Evolutionary conservation across 2,888 invertebrate genomes (phyloP).

Genomic region (Lycophotia porphyrea): DNA sequence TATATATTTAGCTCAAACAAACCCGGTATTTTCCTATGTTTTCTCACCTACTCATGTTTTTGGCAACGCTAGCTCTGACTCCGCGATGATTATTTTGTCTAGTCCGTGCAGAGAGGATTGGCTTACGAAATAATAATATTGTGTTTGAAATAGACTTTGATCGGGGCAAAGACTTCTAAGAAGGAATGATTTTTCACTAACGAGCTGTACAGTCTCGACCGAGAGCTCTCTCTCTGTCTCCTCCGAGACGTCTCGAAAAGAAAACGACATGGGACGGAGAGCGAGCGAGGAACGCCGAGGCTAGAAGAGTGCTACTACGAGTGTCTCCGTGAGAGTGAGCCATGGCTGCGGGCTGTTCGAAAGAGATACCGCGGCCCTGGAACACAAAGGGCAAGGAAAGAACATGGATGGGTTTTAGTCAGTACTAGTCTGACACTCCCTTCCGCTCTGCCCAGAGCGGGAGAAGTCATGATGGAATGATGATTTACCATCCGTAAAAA

Average conservation of each 20-base stretch:
- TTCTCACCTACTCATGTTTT: slow-evolving; percentile 5
- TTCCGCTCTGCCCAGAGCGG: too few relatives aligned
- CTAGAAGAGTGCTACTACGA: too few relatives aligned
- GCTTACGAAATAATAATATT: slow-evolving; percentile 6
- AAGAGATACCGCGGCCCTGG: too few relatives aligned
- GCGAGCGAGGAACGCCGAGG: not conserved
- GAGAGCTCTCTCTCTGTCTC: not conserved
- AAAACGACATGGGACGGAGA: not conserved
- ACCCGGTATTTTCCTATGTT: slow-evolving; percentile 3
- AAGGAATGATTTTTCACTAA: not conserved
- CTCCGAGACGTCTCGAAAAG: not conserved
- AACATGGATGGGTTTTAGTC: too few relatives aligned
- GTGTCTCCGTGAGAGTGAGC: too few relatives aligned
- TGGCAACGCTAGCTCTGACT: not conserved
- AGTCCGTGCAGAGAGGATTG: not conserved
- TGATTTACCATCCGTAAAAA: too few relatives aligned
- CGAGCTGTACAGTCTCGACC: not conserved
- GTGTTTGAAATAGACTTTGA: not conserved
- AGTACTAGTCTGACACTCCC: too few relatives aligned
- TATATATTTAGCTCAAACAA: not conserved
- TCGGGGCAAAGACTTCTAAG: not conserved
- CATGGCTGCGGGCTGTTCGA: too few relatives aligned
- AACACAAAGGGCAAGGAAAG: too few relatives aligned
- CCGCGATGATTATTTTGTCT: not conserved
- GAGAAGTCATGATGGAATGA: too few relatives aligned